Evolutionary conservation across 2,113 vertebrate genomes (phyloP).

Genomic region (Lycocorax pyrrhopterus): DNA sequence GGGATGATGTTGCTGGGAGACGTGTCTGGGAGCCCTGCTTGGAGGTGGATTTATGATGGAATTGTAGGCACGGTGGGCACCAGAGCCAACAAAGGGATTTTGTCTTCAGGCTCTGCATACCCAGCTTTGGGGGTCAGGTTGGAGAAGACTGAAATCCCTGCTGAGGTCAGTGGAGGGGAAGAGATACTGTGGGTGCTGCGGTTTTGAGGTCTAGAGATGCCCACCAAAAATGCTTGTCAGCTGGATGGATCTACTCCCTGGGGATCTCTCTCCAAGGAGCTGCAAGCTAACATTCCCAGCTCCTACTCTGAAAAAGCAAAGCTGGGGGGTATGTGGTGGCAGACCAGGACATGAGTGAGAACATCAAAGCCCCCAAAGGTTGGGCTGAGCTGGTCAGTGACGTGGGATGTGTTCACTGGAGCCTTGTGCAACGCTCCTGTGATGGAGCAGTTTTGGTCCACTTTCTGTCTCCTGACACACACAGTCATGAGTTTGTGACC

Average conservation of each 20-base stretch:
- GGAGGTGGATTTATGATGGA: background rate
- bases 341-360: background rate
- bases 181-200: accelerated
- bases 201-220: background rate
- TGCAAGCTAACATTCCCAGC: background rate
- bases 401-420: accelerated
- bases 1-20: background rate
- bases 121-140: background rate
- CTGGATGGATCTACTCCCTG: background rate
- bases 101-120: background rate
- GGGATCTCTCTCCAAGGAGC: background rate
- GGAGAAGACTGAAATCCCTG: background rate
- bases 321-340: background rate
- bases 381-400: background rate
- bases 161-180: accelerated
- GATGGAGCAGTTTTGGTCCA: background rate
- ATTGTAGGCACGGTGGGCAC: accelerated
- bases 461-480: background rate
- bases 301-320: background rate
- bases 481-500: background rate
- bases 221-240: background rate
- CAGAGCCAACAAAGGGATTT: background rate
- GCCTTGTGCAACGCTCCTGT: accelerated
- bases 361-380: background rate
- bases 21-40: background rate